These are phyloP conservation scores for Melanostigma gelatinosum DNA, from an alignment of 2,113 vertebrate species.

Conservation along the genomic window DNA sequence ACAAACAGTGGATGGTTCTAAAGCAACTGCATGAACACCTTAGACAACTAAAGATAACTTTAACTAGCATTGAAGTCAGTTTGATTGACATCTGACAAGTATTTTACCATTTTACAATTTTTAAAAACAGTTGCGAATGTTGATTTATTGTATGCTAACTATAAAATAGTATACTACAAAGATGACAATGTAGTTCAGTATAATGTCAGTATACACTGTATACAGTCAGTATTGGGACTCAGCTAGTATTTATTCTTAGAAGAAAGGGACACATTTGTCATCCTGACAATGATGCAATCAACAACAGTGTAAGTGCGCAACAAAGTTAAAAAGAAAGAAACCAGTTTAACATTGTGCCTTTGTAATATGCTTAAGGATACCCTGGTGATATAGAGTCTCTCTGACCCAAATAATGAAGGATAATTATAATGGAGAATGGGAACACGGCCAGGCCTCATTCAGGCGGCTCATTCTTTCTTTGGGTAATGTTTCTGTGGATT, in stretches of 20 bases:
- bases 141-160: too few relatives aligned
- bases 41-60: too few relatives aligned
- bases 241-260: not conserved
- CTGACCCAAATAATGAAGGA: conserved; percentile 54
- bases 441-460: conserved; percentile 50
- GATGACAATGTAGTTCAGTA: too few relatives aligned
- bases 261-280: not conserved
- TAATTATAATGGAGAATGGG: conserved; percentile 68
- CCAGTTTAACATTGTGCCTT: conserved; percentile 27
- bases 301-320: not conserved
- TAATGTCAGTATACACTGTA: too few relatives aligned
- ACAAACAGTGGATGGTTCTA: too few relatives aligned
- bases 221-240: too few relatives aligned
- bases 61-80: too few relatives aligned
- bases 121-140: too few relatives aligned
- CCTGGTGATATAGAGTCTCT: conserved; percentile 35
- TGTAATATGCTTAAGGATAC: conserved; percentile 29
- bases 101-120: too few relatives aligned
- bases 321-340: not conserved
- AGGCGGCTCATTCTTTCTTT: conserved; percentile 54
- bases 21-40: too few relatives aligned
- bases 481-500: conserved; percentile 54
- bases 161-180: too few relatives aligned
- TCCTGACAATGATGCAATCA: not conserved
- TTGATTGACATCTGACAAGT: too few relatives aligned